Evolutionary conservation across 2,888 invertebrate genomes (phyloP), one percentile per base, ranked within the genome.

Genomic region (Pantelozetes paolii): DNA sequence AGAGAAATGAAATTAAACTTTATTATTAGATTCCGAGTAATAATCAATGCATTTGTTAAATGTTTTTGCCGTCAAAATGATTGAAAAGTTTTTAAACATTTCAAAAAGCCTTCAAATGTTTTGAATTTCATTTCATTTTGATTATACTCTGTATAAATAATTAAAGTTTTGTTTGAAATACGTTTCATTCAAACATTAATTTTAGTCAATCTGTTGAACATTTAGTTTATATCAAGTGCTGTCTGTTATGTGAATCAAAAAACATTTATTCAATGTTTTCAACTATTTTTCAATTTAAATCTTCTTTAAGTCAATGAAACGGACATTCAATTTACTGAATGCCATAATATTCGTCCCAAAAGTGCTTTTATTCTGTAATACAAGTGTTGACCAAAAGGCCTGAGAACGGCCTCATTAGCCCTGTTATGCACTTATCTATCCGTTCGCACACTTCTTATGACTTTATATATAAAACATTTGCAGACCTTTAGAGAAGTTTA

Each of bases 371-470:
- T 20, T 40, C 20, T 40, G 23, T 42, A 36, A 67, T 40, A 67
- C 40, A 42, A 42, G n/a, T 20, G 6, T 67, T 36, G 40, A 36
- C 67, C 67, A 23, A 23, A 64, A 67, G 40, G 40, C 40, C 67
- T 67, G 20, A 30, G n/a, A 67, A 67, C 32, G 40, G 67, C 32
- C 67, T 67, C 67, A 67, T 67, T 67, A 67, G 42, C 20, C 15
- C 1, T 67, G 11, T 13, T 11, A 30, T 40, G 20, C 20, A 67
- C 67, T 67, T 67, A 67, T 67, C 67, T 67, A 67, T 67, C 40
- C 20, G n/a, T 67, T 67, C 67, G 30, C 67, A 67, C 67, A 67
- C 40, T 11, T 62, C 59, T 62, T 30, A 9, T 62, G 18, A 30
- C 59, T 36, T 36, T n/a, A 64, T 67, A 67, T 40, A 42, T 18